Evolutionary conservation across 2,888 invertebrate genomes (phyloP), one percentile per base, ranked within the genome.

Genomic region (Andrena trimmerana): DNA sequence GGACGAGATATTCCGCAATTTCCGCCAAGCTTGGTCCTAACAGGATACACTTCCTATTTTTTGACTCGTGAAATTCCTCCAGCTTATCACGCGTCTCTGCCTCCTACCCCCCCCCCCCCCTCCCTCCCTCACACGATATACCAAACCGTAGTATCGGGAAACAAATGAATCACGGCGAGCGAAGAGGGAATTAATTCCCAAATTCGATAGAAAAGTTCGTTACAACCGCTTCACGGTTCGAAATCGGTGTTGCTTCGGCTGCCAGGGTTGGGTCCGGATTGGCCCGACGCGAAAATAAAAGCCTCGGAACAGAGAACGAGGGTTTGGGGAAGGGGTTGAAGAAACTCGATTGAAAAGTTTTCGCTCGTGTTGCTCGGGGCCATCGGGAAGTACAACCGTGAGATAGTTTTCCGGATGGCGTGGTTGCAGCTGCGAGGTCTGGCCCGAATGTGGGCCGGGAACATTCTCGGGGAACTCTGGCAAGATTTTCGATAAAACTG

Each of bases 331-430:
- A 13, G 24, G 63, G 54, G n/a, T 10, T 16, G 71, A 85, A 87
- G 85, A 78, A 87, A 87, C 85, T 87, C 87, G 86, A 87, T 87
- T 87, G 86, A 87, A 87, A 87, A 87, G 87, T 87, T 87, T 87
- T 75, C 80, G 78, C 69, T 78, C 63, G 73, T 74, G 68, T 75
- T 54, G 78, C 86, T 52, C 67, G 65, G 52, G 69, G 81, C 68
- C 66, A 69, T 70, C 69, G 62, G 42, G 57, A 13, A 50, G 65
- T 68, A 59, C 66, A 59, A 48, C 48, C 76, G 76, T 70, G 74
- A 69, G 87, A 87, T 86, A 84, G 86, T 87, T 87, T 86, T 82
- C 84, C 78, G 80, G 76, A 59, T 62, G 77, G 72, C 71, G 75
- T 72, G 63, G 77, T 63, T 59, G 71, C 84, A 84, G 75, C 77